Percentiles rank a stretch among this genome's conserved stretches.
Conservation (phyloP, 2,888 invertebrate genomes). For the Euzetes globulus region DNA sequence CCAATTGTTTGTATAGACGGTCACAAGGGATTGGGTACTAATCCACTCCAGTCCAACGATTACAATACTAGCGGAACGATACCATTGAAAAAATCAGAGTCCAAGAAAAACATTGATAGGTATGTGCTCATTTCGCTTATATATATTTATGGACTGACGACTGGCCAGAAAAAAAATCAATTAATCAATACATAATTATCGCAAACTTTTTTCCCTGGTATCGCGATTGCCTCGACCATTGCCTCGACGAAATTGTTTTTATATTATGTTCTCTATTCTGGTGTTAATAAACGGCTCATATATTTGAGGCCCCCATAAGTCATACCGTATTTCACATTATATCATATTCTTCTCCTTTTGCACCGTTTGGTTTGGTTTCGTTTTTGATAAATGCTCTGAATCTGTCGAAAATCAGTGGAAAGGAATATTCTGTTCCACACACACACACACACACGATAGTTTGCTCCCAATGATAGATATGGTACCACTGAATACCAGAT, state of each 20-base stretch:
- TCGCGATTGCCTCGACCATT: not conserved
- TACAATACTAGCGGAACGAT: slow-evolving; percentile 12
- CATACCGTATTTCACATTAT: too few species aligned
- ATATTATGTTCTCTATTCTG: too few species aligned
- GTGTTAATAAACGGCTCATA: too few species aligned
- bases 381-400: too few species aligned
- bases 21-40: slow-evolving; percentile 20
- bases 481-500: too few species aligned
- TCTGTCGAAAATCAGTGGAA: too few species aligned
- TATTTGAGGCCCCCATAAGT: too few species aligned
- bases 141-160: not conserved
- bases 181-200: slow-evolving; percentile 3
- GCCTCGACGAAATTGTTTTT: not conserved
- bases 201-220: not conserved
- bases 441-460: too few species aligned
- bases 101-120: slow-evolving; percentile 26
- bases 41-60: slow-evolving; percentile 20
- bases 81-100: slow-evolving; percentile 18
- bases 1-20: slow-evolving; percentile 10
- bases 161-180: not conserved
- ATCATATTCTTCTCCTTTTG: too few species aligned
- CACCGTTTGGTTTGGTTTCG: too few species aligned
- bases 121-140: not conserved
- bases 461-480: not conserved
- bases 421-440: too few species aligned